Evolutionary conservation across 2,888 invertebrate species (phyloP).

Genomic region (Lepas anatifera): DNA sequence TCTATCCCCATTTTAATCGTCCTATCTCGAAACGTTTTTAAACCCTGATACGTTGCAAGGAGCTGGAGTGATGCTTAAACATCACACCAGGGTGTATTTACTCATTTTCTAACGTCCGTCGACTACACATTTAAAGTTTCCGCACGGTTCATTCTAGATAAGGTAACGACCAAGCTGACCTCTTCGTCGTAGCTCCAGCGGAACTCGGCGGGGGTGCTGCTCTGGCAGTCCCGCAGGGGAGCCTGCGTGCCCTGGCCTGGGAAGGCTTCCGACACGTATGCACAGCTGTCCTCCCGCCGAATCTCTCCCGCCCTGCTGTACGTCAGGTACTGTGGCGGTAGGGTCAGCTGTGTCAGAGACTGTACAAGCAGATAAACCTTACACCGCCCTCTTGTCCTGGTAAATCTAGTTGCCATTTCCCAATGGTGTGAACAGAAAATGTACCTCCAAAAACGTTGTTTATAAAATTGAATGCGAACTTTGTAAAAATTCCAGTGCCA

Average conservation of each 20-base stretch:
- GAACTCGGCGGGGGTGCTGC: not conserved
- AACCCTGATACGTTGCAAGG: too few relatives aligned
- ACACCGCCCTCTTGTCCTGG: not conserved
- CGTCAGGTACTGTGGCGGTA: not conserved
- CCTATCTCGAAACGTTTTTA: too few relatives aligned
- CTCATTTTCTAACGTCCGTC: too few relatives aligned
- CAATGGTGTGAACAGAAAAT: not conserved
- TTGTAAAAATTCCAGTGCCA: too few relatives aligned
- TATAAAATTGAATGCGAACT: too few relatives aligned
- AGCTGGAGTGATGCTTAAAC: too few relatives aligned
- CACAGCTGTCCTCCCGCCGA: not conserved
- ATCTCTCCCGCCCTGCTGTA: not conserved
- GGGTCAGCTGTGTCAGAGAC: not conserved
- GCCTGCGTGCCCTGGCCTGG: not conserved
- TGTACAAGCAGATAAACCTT: not conserved
- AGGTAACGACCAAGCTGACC: not conserved
- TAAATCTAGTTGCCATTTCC: not conserved
- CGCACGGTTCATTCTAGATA: too few relatives aligned
- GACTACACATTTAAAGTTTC: too few relatives aligned
- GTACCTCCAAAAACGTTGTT: too few relatives aligned
- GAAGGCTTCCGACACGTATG: not conserved
- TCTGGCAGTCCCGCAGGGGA: not conserved
- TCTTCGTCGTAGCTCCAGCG: not conserved
- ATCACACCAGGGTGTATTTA: too few relatives aligned
- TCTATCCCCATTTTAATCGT: too few relatives aligned